Evolutionary conservation across 2,797 vertebrate genomes (phyloP).

Genomic region (Paramormyrops hopkinsi): DNA sequence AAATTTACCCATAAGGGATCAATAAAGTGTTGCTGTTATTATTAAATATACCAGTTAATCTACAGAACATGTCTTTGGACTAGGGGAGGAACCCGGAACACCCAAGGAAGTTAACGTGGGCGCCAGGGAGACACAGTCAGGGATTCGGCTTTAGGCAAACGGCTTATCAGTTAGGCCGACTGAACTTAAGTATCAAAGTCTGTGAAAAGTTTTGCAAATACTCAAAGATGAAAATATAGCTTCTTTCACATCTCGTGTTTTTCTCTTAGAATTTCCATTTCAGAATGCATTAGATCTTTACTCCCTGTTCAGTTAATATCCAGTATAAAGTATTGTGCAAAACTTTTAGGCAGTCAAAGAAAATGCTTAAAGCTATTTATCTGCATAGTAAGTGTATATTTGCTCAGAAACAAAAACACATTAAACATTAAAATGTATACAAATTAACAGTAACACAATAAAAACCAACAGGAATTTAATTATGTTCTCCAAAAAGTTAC

Average conservation of each 20-base stretch:
- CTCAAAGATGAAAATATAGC: background rate
- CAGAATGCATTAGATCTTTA: background rate
- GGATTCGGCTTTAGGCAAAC: background rate
- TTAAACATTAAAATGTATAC: background rate
- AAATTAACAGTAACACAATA: background rate
- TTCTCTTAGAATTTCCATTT: background rate
- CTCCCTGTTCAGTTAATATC: background rate
- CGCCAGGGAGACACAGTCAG: background rate
- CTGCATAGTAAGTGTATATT: background rate
- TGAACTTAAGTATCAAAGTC: background rate
- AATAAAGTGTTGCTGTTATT: background rate
- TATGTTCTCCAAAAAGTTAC: background rate
- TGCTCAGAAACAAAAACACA: background rate
- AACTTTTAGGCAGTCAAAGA: background rate
- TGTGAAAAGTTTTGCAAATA: background rate
- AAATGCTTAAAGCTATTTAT: background rate
- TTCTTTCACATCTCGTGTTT: background rate
- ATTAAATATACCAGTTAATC: background rate
- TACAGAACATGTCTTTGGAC: background rate
- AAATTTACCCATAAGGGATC: background rate
- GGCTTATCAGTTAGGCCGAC: background rate
- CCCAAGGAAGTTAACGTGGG: background rate
- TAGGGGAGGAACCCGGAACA: background rate
- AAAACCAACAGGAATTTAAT: background rate
- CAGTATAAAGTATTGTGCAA: background rate